phyloP scores from a whole-genome alignment of 2,797 vertebrate genomes.

The Acridotheres tristis region DNA sequence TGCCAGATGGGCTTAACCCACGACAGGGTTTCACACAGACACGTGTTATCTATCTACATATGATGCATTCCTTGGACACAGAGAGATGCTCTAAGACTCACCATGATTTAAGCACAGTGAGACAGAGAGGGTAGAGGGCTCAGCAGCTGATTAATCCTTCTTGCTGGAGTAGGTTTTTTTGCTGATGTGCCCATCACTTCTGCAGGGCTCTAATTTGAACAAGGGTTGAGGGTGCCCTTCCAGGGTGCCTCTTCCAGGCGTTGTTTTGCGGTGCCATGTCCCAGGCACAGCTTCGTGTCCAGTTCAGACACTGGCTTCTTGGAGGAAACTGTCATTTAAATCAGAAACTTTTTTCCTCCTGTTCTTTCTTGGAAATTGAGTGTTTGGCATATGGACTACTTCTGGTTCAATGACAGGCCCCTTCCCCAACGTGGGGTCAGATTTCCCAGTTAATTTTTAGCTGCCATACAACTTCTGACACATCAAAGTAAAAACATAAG shows the following conservation, averaged over 20 bases:
- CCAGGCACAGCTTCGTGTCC: neutral
- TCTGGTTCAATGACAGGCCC: neutral
- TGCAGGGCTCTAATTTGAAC: neutral
- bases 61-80: neutral
- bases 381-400: neutral
- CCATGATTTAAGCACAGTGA: neutral
- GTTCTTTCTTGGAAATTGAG: neutral
- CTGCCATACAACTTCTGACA: neutral
- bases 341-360: neutral
- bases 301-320: neutral
- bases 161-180: neutral
- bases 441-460: neutral
- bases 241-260: neutral
- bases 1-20: neutral
- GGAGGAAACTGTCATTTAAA: neutral
- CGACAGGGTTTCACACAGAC: neutral
- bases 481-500: neutral
- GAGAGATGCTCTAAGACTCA: neutral
- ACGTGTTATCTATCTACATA: neutral
- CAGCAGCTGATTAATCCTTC: neutral
- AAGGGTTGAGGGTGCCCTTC: neutral
- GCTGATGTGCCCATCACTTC: neutral
- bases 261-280: accelerated
- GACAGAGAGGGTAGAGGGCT: neutral
- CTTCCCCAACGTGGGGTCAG: accelerated